These are phyloP conservation scores for Ptychobarbus kaznakovi DNA, from an alignment of 2,797 vertebrate genomes.

Conservation along the genomic window DNA sequence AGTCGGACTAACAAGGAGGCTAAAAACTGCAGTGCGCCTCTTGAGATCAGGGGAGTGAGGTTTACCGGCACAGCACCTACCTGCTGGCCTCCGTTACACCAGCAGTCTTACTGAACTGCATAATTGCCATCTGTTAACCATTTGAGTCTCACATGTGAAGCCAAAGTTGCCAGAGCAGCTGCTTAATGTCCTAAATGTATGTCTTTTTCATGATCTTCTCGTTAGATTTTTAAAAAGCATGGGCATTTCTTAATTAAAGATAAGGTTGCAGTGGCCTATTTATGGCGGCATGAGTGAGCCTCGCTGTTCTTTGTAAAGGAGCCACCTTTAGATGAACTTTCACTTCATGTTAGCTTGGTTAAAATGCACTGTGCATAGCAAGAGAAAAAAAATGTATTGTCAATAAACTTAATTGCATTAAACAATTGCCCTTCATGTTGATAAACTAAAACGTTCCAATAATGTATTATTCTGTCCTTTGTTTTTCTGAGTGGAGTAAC, in stretches of 20 bases:
- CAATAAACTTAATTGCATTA: not conserved
- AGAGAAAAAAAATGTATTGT: not conserved
- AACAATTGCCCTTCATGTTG: not conserved
- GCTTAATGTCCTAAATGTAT: not conserved
- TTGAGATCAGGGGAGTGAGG: no score
- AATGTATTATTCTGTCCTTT: constrained; percentile 23
- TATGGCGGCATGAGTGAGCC: not conserved
- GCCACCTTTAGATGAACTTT: not conserved
- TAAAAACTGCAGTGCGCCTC: no score
- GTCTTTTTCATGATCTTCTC: not conserved
- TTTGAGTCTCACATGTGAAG: not conserved
- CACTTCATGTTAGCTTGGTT: not conserved
- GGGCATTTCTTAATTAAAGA: no score
- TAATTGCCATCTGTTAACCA: not conserved
- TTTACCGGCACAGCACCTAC: no score
- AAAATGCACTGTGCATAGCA: not conserved
- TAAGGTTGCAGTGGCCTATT: not conserved
- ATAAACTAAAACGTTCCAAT: not conserved
- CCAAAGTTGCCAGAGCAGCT: not conserved
- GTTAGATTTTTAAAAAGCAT: not conserved
- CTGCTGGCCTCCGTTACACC: no score
- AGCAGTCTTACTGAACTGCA: not conserved
- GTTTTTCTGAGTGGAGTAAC: constrained; percentile 61
- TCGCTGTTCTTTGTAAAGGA: not conserved
- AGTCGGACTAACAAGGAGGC: no score